Base-by-base conservation (phyloP, 2,888 invertebrate genomes). In the Theretra japonica region DNA sequence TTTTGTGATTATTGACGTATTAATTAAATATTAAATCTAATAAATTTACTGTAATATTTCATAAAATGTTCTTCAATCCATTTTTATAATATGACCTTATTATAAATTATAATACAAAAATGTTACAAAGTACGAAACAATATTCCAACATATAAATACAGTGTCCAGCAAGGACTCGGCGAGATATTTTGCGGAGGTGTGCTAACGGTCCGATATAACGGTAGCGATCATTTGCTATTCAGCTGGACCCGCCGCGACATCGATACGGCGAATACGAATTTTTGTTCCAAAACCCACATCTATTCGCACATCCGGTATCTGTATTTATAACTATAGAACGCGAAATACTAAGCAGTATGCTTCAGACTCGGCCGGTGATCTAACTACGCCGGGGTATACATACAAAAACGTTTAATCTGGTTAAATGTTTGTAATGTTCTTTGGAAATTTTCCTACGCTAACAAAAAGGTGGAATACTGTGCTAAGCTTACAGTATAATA, bases 151-250 rank as follows among this genome's bases (percentile, higher is more conserved):
- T 8, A 23, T 59, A 59, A 70, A 65, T 56, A 59, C 59, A 72
- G 69, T 69, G 25, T 23, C 17, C 50, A 72, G 74, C 73, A 84
- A 87, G 87, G 86, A 88, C 85, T 74, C 77, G 41, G 15, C 41
- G 73, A 75, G 79, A 87, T 86, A 85, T 87, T 86, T 85, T 81
- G 84, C 85, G 83, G 81, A 86, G 87, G 88, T 84, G 86, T 83
- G 76, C 81, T 92, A 93, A 93, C 93, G 92, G 92, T 88, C 72
- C 73, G 75, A 73, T n/a, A 73, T 93, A 93, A 93, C 93, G 92
- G 93, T 92, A 85, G 83, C 79, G 56, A 83, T 83, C 86, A 88
- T 89, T 93, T 92, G 82, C 86, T 91, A 93, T 93, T 92, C 93
- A 89, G 82, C 79, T 79, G 84, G 84, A 84, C 80, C 80, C 78